Percentiles rank a stretch among this genome's conserved stretches.
These are phyloP conservation scores for Andrena bicolor DNA, from an alignment of 2,888 invertebrate genomes.

Conservation along the genomic window DNA sequence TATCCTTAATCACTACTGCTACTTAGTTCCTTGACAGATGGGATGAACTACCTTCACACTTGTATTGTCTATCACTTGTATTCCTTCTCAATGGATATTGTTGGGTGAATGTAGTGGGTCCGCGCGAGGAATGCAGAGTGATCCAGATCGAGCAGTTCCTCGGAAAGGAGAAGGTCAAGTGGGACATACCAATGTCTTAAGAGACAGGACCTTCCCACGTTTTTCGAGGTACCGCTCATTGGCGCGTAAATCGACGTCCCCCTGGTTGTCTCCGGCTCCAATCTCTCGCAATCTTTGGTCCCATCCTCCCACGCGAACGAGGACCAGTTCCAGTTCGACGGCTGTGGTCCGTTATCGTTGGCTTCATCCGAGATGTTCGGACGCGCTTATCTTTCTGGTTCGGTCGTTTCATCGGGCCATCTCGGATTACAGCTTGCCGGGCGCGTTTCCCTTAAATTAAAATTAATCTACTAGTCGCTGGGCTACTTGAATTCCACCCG, in stretches of 20 bases:
- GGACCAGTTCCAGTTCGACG: constrained; percentile 49
- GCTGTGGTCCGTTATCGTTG: constrained; percentile 33
- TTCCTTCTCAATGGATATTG: background rate
- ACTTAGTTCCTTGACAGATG: background rate
- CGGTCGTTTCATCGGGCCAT: constrained; percentile 19
- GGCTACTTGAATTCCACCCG: too few species aligned
- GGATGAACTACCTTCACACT: background rate
- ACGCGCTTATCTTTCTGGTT: constrained; percentile 23
- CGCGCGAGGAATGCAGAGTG: background rate
- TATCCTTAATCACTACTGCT: background rate
- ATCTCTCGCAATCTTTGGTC: constrained; percentile 47
- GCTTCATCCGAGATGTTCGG: constrained; percentile 30
- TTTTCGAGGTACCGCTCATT: constrained; percentile 17
- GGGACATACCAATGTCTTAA: background rate
- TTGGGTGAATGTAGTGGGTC: background rate
- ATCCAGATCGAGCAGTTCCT: background rate
- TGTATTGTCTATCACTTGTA: background rate
- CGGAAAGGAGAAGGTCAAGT: background rate
- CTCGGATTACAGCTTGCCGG: background rate
- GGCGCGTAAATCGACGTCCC: constrained; percentile 26
- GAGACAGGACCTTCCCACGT: constrained; percentile 33
- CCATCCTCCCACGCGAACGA: constrained; percentile 49
- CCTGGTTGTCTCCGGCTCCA: constrained; percentile 1
- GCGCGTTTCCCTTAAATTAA: background rate
- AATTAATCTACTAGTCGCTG: constrained; percentile 1